Conservation (phyloP, 1,140 invertebrate genomes). For the Aphelenchoides besseyi region DNA sequence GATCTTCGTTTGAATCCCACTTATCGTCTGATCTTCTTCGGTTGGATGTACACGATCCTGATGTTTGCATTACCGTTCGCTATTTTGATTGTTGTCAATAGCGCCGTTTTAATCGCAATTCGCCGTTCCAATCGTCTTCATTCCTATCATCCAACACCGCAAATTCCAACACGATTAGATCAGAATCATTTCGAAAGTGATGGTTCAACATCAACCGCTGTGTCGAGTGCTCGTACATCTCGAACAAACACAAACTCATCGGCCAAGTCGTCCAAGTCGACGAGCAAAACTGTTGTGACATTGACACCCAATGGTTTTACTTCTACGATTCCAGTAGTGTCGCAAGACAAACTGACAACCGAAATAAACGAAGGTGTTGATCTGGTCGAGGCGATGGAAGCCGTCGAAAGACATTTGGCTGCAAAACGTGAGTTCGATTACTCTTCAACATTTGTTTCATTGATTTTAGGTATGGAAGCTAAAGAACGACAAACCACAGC, state of each 20-base stretch:
- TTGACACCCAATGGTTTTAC: conserved; percentile 3
- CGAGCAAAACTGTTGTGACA: conserved; percentile 3
- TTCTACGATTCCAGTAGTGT: neutral
- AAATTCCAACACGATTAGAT: conserved; percentile 22
- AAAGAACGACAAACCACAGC: conserved; percentile 52
- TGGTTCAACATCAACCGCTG: neutral
- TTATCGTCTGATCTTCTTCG: conserved; percentile 49
- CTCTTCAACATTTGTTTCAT: neutral
- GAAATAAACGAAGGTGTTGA: neutral
- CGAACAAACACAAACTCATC: neutral
- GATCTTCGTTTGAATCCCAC: conserved; percentile 36
- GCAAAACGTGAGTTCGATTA: neutral
- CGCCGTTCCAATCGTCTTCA: conserved; percentile 30
- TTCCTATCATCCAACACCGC: conserved; percentile 15
- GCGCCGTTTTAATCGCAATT: conserved; percentile 44
- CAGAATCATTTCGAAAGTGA: conserved; percentile 13
- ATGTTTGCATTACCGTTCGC: conserved; percentile 50
- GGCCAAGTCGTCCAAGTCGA: conserved; percentile 4
- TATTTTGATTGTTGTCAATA: conserved; percentile 48
- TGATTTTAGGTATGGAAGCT: conserved; percentile 27
- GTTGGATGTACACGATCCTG: conserved; percentile 46
- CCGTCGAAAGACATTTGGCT: neutral
- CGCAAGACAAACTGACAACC: neutral
- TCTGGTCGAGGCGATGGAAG: neutral
- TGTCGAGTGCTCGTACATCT: conserved; percentile 31